Conservation (phyloP, 2,113 vertebrate genomes). For the Malurus alboscapulatus region DNA sequence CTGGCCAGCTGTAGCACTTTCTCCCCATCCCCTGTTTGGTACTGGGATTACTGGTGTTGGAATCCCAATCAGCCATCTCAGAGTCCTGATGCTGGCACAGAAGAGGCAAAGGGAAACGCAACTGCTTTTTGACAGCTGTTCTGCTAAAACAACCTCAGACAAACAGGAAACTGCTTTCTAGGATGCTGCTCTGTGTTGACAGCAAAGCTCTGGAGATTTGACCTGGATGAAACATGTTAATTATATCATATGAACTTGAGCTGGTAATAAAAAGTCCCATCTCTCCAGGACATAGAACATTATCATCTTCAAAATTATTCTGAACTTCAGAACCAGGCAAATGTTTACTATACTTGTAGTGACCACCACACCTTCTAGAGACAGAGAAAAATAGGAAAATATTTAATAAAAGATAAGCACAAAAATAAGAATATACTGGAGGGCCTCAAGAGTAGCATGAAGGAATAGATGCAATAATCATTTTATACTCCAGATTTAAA, state of each 20-base stretch:
- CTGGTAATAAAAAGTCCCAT: background rate
- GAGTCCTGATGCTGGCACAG: background rate
- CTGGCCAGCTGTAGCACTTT: background rate
- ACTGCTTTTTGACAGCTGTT: background rate
- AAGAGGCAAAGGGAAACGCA: background rate
- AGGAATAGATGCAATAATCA: background rate
- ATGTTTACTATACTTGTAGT: background rate
- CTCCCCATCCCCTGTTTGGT: background rate
- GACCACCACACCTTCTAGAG: background rate
- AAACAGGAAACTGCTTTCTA: constrained; percentile 38
- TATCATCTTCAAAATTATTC: background rate
- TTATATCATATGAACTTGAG: background rate
- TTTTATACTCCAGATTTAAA: background rate
- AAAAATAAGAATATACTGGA: background rate
- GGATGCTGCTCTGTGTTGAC: background rate
- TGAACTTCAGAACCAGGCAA: background rate
- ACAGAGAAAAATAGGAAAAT: background rate
- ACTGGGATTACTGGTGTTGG: background rate
- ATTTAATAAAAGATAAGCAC: background rate
- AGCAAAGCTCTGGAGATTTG: background rate
- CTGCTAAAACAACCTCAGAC: background rate
- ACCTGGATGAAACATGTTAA: background rate
- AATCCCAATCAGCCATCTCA: background rate
- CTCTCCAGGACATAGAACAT: background rate
- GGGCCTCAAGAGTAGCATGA: background rate